phyloP scores from a whole-genome alignment of 1,140 invertebrate genomes.

The Euglossa dilemma region DNA sequence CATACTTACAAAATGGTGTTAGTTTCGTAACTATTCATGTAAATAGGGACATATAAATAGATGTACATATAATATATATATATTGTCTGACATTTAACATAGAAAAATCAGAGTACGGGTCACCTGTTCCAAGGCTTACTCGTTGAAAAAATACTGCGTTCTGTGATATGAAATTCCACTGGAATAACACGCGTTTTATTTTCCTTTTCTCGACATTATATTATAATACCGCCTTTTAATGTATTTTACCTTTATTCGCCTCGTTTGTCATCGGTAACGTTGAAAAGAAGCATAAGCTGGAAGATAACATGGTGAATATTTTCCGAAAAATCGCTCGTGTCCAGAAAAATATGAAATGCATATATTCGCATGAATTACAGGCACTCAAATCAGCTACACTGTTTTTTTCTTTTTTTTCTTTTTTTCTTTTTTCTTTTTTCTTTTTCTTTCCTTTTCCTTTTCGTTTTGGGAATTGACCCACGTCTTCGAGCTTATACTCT shows the following conservation, averaged over 20 bases:
- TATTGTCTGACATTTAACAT: conserved; percentile 64
- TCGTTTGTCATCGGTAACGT: conserved; percentile 17
- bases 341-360: conserved; percentile 70
- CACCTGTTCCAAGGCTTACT: conserved; percentile 60
- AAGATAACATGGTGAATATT: conserved; percentile 36
- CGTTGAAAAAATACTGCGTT: conserved; percentile 73
- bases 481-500: conserved; percentile 64
- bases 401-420: conserved; percentile 43
- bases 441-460: not conserved
- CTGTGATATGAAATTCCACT: conserved; percentile 67
- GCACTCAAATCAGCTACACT: conserved; percentile 73
- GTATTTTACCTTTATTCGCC: conserved; percentile 39
- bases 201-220: not conserved
- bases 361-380: conserved; percentile 67
- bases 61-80: conserved; percentile 59
- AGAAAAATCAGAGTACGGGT: conserved; percentile 58
- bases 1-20: conserved; percentile 54
- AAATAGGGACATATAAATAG: conserved; percentile 38
- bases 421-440: not conserved
- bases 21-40: conserved; percentile 49
- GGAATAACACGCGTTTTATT: conserved; percentile 55
- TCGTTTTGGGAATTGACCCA: conserved; percentile 47
- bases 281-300: conserved; percentile 41
- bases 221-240: conserved; percentile 26
- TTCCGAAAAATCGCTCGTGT: conserved; percentile 29